Base-by-base conservation (phyloP, 2,797 vertebrate genomes). In the Acrossocheilus wenchowensis region DNA sequence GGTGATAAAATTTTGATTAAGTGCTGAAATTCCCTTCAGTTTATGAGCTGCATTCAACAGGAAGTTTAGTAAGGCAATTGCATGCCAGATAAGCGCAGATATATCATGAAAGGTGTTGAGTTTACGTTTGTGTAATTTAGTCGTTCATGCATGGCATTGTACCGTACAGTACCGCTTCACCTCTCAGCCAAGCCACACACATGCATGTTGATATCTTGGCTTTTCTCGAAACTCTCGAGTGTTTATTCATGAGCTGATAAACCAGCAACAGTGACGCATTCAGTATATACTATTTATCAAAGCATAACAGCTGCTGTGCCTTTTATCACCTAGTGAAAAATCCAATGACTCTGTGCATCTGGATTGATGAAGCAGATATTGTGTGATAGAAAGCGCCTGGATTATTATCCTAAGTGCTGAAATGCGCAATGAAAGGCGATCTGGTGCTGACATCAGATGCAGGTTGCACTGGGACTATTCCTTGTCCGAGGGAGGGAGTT, bases 381-480 rank as follows among this genome's bases (percentile, higher is more conserved):
- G 21, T 48, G 78, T 23, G 9, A 17, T 62, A 26, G 9, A 62
- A 79, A 62, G 2, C 5, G 10, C 57, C 34, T 7, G 2, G 14
- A 62, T 79, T 60, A 45, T 57, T 43, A 19, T 43, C 12, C 5
- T 6, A 19, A 69, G 19, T 39, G 48, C 21, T 30, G 12, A 60
- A 83, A 83, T 17, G 73, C 71, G 78, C 72, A 21, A 0, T 86
- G 89, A 87, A 90, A 89, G 21, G 57, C 12, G 89, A 90, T 90
- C 84, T 50, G 77, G 41, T 82, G 84, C 83, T 90, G 86, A 90
- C 87, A 84, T 90, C 87, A 89, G 89, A 83, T 57, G 45, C 26
- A 78, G 83, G 89, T 60, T 66, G 81, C 88, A 52, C 57, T 81
- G 89, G 89, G 89, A 89, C 77, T 90, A 90, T 88, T 36, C 66